Percentiles rank a stretch among this genome's conserved stretches.
These are phyloP conservation scores for Lissonota sp. DNA, from an alignment of 2,888 invertebrate species.

Conservation along the genomic window DNA sequence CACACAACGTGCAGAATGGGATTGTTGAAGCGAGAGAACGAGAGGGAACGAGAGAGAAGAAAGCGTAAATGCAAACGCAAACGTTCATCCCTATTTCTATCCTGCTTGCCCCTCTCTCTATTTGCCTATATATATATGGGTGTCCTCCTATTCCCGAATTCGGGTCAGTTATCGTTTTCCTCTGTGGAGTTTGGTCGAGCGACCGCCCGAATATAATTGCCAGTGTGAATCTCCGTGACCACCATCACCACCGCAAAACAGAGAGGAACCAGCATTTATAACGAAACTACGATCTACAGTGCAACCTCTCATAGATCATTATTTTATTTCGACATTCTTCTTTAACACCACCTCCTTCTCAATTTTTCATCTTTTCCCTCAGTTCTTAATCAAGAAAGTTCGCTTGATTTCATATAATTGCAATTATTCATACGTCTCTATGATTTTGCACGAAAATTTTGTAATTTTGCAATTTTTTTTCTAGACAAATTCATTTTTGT, in stretches of 20 bases:
- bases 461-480: too few relatives aligned
- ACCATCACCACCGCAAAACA: conserved; percentile 45
- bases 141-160: conserved; percentile 69
- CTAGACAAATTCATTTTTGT: too few relatives aligned
- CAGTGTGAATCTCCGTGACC: conserved; percentile 60
- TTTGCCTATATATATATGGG: background rate
- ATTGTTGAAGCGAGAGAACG: conserved; percentile 33
- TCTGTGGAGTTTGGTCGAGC: conserved; percentile 52
- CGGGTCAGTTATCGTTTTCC: conserved; percentile 78
- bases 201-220: conserved; percentile 62
- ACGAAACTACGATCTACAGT: conserved; percentile 10
- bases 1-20: conserved; percentile 21
- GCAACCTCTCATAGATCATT: background rate
- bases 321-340: background rate
- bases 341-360: background rate
- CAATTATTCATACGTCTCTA: too few relatives aligned
- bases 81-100: conserved; percentile 23
- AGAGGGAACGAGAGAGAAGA: conserved; percentile 28
- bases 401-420: too few relatives aligned
- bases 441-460: too few relatives aligned
- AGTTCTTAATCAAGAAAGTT: too few relatives aligned
- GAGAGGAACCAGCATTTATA: conserved; percentile 16
- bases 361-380: background rate
- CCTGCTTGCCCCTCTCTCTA: background rate
- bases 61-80: conserved; percentile 69